Evolutionary conservation across 2,797 vertebrate species (phyloP), one percentile per base, ranked within the genome.

Genomic region (Passerculus sandwichensis): DNA sequence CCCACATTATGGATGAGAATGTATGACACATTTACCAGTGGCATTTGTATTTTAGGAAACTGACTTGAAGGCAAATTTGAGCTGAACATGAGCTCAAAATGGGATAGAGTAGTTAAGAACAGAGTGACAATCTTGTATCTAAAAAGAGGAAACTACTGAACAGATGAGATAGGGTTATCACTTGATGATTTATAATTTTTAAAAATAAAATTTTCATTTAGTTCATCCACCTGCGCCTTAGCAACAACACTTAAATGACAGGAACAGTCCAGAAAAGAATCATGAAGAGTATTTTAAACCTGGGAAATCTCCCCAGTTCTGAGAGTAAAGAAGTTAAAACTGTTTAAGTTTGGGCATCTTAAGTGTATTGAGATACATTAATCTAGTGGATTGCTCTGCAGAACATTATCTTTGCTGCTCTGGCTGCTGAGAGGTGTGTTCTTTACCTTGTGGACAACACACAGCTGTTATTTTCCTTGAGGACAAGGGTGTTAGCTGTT

Each of bases 11-110:
- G 73, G 74, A 78, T 61, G 65, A 93, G 74, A 92, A 94, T 34
- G 34, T 61, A 91, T 93, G 90, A 94, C 92, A 95, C 92, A 96
- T 94, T 92, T 89, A 85, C 59, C 86, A 93, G 50, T 67, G 53
- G 38, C 70, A 62, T 74, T 91, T 72, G n/a, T 96, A 96, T 96
- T 96, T 96, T 94, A 89, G 62, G 93, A 92, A 97, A 87, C 86
- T 75, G 27, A 61, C 57, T 94, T 89, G 36, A 60, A 82, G 93
- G 67, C 54, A 88, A 86, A 89, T 74, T 57, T 92, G 57, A 92
- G 54, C 26, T 89, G 86, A 94, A 74, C 47, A 94, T 27, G 69
- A 92, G 75, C 69, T 92, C 77, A 85, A 86, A 91, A 85, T 79
- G 71, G 77, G 48, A 81, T 21, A 66, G 27, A 91, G 21, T 32